A percentile compares a stretch with the other conserved stretches of the same genome.
Conservation (phyloP, 2,797 vertebrate species). For the Myotis findleyi region DNA sequence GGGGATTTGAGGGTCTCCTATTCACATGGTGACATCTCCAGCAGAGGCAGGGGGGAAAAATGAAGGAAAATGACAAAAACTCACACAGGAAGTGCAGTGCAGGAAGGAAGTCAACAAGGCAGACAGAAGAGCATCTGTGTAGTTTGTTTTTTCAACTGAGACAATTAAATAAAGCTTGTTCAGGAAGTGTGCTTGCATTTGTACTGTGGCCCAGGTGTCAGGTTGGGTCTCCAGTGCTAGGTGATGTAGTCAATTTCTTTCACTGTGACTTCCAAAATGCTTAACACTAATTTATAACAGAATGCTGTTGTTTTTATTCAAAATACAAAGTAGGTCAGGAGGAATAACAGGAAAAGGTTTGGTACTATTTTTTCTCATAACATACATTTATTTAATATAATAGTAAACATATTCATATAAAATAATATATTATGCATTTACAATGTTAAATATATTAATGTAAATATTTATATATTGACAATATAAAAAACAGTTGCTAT, state of each 20-base stretch:
- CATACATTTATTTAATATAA: conserved; percentile 38
- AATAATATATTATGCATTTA: neutral
- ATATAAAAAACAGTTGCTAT: conserved; percentile 40
- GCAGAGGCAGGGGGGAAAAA: neutral
- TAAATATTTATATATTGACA: neutral
- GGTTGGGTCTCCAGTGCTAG: neutral
- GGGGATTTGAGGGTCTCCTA: conserved; percentile 1
- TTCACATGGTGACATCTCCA: neutral
- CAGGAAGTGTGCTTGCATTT: neutral
- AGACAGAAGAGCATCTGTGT: conserved; percentile 44
- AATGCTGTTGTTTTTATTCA: neutral
- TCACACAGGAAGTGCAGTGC: conserved; percentile 55
- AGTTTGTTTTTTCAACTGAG: conserved; percentile 52
- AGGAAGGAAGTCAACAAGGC: conserved; percentile 70
- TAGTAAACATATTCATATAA: neutral
- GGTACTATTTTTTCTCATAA: neutral
- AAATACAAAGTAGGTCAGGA: conserved; percentile 32
- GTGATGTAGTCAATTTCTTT: neutral
- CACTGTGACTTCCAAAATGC: neutral
- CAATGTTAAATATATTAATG: neutral
- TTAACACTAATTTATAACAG: neutral
- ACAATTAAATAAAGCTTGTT: neutral
- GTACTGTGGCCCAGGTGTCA: neutral
- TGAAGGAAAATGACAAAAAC: conserved; percentile 60
- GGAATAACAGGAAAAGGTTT: neutral